phyloP scores from a whole-genome alignment of 2,888 invertebrate species.

The Athetis lepigone region DNA sequence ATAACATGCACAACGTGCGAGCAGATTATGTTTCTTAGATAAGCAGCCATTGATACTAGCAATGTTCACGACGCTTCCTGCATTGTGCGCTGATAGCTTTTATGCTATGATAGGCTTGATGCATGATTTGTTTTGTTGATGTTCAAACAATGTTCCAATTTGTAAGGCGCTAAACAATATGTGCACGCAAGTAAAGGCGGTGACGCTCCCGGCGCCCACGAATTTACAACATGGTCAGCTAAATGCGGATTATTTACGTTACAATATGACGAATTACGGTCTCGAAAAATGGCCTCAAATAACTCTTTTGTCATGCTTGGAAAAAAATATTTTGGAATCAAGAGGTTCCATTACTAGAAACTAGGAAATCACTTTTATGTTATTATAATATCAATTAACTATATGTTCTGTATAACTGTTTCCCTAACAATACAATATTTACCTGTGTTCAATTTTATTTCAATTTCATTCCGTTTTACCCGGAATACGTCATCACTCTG shows the following conservation, averaged over 20 bases:
- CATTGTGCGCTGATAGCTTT: slow-evolving; percentile 22
- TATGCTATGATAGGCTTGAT: slow-evolving; percentile 18
- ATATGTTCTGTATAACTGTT: too few species aligned
- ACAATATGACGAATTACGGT: neutral
- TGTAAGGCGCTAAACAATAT: slow-evolving; percentile 10
- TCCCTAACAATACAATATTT: too few species aligned
- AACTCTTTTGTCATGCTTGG: neutral
- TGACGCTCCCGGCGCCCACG: neutral
- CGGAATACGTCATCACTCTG: too few species aligned
- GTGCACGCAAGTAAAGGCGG: neutral
- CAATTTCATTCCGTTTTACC: too few species aligned
- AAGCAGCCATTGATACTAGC: slow-evolving; percentile 41
- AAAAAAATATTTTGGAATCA: too few species aligned
- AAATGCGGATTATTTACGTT: neutral
- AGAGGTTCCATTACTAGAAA: too few species aligned
- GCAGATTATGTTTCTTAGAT: slow-evolving; percentile 30
- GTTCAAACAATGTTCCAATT: slow-evolving; percentile 12
- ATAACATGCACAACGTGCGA: slow-evolving; percentile 10
- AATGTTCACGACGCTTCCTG: slow-evolving; percentile 27
- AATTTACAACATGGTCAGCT: neutral
- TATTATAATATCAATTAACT: too few species aligned
- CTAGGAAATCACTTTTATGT: too few species aligned
- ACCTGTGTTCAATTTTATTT: too few species aligned
- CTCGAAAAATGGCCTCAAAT: neutral
- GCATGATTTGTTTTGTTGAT: slow-evolving; percentile 16